Evolutionary conservation across 2,113 vertebrate species (phyloP).

Genomic region (Alces alces): DNA sequence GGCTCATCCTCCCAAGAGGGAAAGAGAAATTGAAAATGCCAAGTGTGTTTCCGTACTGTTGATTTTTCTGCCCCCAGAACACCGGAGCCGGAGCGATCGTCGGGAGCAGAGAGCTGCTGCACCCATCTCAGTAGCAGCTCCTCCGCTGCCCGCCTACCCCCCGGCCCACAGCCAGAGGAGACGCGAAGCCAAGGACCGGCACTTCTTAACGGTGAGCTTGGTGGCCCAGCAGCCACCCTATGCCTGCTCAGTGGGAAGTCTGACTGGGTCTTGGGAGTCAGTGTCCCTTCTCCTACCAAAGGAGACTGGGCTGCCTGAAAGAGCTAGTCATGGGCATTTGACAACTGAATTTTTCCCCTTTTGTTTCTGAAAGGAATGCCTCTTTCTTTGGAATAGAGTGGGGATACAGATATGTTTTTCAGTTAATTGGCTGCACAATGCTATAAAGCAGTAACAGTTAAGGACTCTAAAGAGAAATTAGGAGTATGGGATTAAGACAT

Average conservation of each 20-base stretch:
- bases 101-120: constrained; percentile 84
- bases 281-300: not conserved
- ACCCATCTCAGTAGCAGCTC: constrained; percentile 81
- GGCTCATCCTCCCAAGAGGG: not conserved
- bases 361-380: not conserved
- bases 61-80: constrained; percentile 78
- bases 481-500: not conserved
- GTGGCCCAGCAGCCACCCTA: not conserved
- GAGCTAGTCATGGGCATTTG: not conserved
- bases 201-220: constrained; percentile 85
- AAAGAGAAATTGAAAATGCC: not conserved
- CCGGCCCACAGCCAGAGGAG: constrained; percentile 84
- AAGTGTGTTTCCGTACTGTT: constrained; percentile 1
- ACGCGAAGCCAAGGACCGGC: constrained; percentile 87
- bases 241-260: not conserved
- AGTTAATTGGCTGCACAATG: not conserved
- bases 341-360: not conserved
- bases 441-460: not conserved
- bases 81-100: constrained; percentile 83
- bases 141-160: constrained; percentile 87
- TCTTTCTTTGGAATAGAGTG: not conserved
- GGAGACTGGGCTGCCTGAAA: not conserved
- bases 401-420: not conserved
- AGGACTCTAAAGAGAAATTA: not conserved
- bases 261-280: not conserved